Percentiles rank a stretch among this genome's conserved stretches.
Conservation (phyloP, 2,888 invertebrate genomes). For the Hybos culiciformis region DNA sequence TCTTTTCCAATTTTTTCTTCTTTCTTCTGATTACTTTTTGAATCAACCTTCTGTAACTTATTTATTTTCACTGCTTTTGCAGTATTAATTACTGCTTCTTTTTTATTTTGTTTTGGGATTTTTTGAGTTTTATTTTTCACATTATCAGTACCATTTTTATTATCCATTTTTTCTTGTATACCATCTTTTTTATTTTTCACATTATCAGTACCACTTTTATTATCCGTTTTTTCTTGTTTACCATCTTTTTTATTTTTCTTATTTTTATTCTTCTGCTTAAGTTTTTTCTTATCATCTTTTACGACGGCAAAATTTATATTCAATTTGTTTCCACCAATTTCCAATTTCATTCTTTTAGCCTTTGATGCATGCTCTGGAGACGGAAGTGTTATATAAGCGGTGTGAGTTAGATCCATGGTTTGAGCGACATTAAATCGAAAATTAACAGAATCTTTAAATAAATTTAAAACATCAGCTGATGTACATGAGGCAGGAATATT, state of each 20-base stretch:
- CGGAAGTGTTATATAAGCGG: neutral
- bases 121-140: neutral
- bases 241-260: too few relatives aligned
- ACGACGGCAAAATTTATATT: neutral
- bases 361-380: constrained; percentile 2
- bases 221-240: neutral
- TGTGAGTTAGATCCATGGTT: neutral
- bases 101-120: neutral
- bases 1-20: too few relatives aligned
- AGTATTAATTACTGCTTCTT: too few relatives aligned
- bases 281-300: neutral
- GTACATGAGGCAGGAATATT: neutral
- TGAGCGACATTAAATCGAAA: neutral
- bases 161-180: neutral
- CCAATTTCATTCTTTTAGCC: neutral
- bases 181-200: neutral
- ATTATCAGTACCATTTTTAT: neutral
- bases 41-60: too few relatives aligned
- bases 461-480: neutral
- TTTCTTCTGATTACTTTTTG: too few relatives aligned
- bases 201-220: neutral
- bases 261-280: neutral
- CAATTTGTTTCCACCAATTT: neutral
- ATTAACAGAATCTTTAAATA: constrained; percentile 1
- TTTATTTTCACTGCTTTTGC: too few relatives aligned